These are phyloP conservation scores for Meliscaeva auricollis DNA, from an alignment of 2,888 invertebrate species.

Conservation along the genomic window DNA sequence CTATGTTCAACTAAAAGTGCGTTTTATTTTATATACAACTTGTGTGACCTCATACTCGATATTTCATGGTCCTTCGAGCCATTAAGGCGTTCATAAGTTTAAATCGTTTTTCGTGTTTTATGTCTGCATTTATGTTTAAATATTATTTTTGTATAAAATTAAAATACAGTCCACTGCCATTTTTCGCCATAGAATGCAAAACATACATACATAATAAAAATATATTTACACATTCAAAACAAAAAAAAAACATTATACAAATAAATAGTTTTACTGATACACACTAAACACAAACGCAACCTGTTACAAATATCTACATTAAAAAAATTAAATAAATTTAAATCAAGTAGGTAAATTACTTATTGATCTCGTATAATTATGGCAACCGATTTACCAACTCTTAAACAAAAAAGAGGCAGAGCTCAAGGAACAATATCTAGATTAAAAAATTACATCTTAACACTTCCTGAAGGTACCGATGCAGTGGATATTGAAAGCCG, in stretches of 20 bases:
- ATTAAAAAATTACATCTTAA: neutral
- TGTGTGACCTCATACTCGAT: neutral
- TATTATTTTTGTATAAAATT: neutral
- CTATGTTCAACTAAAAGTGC: neutral
- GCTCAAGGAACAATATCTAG: conserved; percentile 6
- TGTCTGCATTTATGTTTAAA: neutral
- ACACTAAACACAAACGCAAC: neutral
- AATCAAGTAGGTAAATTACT: neutral
- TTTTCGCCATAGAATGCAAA: no score
- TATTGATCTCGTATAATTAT: conserved; percentile 2
- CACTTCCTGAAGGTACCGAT: neutral
- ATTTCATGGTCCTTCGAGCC: conserved; percentile 5
- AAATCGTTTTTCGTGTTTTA: neutral
- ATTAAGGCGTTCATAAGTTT: neutral
- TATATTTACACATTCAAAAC: no score
- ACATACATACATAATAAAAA: no score
- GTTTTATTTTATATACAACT: neutral
- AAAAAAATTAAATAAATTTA: neutral
- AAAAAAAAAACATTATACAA: neutral
- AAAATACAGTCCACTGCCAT: neutral
- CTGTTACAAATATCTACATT: no score
- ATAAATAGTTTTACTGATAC: neutral
- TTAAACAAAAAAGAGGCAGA: conserved; percentile 19
- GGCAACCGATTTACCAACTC: conserved; percentile 14
- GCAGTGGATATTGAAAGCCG: neutral